Evolutionary conservation across 2,888 invertebrate genomes (phyloP).

Genomic region (Ectobius pallidus): DNA sequence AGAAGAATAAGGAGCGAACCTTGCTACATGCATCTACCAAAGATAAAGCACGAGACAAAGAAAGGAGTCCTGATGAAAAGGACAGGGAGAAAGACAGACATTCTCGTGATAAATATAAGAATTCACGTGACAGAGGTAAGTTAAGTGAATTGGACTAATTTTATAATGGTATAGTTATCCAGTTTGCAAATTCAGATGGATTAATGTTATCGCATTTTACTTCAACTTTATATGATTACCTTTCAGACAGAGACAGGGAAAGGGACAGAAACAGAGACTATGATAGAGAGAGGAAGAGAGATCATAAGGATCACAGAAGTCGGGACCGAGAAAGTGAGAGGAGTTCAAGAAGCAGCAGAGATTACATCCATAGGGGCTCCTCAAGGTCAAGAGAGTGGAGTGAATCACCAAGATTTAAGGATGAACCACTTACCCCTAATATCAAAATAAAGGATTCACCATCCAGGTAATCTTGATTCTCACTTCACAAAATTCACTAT

Average conservation of each 20-base stretch:
- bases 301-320: slow-evolving; percentile 40
- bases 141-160: too few relatives aligned
- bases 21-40: slow-evolving; percentile 73
- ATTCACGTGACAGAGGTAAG: slow-evolving; percentile 42
- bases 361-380: background rate
- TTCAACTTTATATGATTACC: too few relatives aligned
- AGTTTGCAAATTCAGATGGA: too few relatives aligned
- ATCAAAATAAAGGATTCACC: slow-evolving; percentile 65
- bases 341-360: slow-evolving; percentile 43
- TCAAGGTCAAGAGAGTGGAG: slow-evolving; percentile 39
- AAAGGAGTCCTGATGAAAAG: slow-evolving; percentile 53
- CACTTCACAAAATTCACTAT: too few relatives aligned
- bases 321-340: slow-evolving; percentile 47
- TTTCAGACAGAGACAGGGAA: too few relatives aligned
- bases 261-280: slow-evolving; percentile 35
- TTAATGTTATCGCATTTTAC: too few relatives aligned
- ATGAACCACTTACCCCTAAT: slow-evolving; percentile 87
- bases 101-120: slow-evolving; percentile 51
- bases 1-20: slow-evolving; percentile 69
- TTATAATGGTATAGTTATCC: too few relatives aligned
- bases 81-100: slow-evolving; percentile 51
- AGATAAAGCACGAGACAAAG: slow-evolving; percentile 53
- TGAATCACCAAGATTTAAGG: slow-evolving; percentile 68
- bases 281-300: slow-evolving; percentile 49
- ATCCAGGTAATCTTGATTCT: slow-evolving; percentile 58